phyloP scores from a whole-genome alignment of 2,888 invertebrate species.

The Pandemis cinnamomeana region DNA sequence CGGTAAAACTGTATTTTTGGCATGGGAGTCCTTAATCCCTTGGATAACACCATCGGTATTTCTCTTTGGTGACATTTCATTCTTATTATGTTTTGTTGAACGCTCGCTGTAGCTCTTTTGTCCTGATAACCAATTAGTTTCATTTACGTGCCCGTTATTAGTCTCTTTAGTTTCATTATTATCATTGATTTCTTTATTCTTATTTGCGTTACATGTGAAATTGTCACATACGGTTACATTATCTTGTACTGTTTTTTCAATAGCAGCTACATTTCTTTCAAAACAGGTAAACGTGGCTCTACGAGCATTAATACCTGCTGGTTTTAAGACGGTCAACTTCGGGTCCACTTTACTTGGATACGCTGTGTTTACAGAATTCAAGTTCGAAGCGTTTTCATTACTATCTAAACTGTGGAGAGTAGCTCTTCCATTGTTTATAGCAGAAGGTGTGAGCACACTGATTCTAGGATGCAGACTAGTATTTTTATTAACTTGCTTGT shows the following conservation, averaged over 20 bases:
- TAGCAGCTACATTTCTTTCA: background rate
- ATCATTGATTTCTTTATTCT: background rate
- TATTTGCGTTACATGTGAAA: background rate
- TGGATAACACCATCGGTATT: background rate
- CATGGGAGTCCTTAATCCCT: background rate
- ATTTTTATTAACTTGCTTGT: background rate
- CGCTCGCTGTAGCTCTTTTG: background rate
- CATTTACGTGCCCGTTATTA: background rate
- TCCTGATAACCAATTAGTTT: background rate
- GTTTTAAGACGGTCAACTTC: background rate
- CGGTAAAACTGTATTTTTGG: too few species aligned
- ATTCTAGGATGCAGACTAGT: background rate
- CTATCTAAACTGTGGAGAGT: slow-evolving; percentile 5
- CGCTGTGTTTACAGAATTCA: background rate
- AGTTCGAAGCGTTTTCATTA: background rate
- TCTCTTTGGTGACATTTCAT: background rate
- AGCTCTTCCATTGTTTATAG: slow-evolving; percentile 15
- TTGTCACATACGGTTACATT: background rate
- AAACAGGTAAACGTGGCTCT: background rate
- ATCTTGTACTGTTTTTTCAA: background rate
- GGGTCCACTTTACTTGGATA: background rate
- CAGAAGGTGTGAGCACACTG: slow-evolving; percentile 6
- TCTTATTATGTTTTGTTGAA: background rate
- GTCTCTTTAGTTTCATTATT: background rate
- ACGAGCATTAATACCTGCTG: background rate